These are phyloP conservation scores for Anticlea derivata DNA, from an alignment of 2,888 invertebrate genomes.

Conservation along the genomic window DNA sequence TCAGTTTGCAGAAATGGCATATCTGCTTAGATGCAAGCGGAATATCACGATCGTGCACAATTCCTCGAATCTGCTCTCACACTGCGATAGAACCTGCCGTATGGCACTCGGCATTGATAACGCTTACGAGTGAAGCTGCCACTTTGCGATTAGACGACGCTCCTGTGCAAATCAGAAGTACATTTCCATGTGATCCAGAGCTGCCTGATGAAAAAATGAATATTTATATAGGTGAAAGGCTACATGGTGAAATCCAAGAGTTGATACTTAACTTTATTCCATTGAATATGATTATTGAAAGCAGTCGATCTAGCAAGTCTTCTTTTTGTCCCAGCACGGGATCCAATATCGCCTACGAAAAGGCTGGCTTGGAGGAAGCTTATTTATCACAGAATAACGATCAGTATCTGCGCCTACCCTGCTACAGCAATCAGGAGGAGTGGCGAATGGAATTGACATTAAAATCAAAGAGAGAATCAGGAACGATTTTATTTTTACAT, in stretches of 20 bases:
- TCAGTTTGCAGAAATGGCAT: constrained; percentile 73
- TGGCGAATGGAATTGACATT: constrained; percentile 70
- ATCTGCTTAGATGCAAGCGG: constrained; percentile 69
- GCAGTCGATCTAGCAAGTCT: constrained; percentile 35
- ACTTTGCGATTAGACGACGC: constrained; percentile 69
- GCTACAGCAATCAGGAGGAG: constrained; percentile 59
- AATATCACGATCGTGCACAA: constrained; percentile 53
- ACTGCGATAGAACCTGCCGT: constrained; percentile 58
- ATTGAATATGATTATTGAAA: constrained; percentile 51
- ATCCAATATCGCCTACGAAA: constrained; percentile 70
- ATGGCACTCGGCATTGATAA: constrained; percentile 72
- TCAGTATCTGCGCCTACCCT: constrained; percentile 68
- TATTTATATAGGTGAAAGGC: constrained; percentile 68
- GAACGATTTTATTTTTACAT: constrained; percentile 62
- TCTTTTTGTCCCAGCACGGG: constrained; percentile 56
- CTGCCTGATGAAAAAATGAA: constrained; percentile 62
- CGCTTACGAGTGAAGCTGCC: constrained; percentile 65
- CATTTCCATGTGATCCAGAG: constrained; percentile 69
- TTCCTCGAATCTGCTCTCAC: constrained; percentile 63
- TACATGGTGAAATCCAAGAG: constrained; percentile 76
- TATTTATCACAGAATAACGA: constrained; percentile 58
- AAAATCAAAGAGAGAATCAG: constrained; percentile 61
- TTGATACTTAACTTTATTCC: constrained; percentile 74
- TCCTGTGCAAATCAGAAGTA: constrained; percentile 46
- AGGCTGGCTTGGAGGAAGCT: constrained; percentile 64